Percentiles rank a stretch among this genome's conserved stretches.
phyloP scores from a whole-genome alignment of 35 echinoderm and acorn worm genomes.

The Heliocidaris tuberculata region DNA sequence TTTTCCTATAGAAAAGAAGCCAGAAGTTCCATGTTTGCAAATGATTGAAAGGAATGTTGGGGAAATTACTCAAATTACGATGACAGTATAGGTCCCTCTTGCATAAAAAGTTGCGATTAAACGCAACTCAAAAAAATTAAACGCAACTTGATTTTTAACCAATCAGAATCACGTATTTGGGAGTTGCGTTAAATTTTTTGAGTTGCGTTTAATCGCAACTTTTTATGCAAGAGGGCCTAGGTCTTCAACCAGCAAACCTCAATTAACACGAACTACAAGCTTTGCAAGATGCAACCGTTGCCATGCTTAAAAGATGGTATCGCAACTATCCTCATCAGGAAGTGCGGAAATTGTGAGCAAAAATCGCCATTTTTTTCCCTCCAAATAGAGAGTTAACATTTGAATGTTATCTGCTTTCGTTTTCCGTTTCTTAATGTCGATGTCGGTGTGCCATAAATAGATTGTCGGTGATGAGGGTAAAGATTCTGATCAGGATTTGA shows the following conservation, averaged over 20 bases:
- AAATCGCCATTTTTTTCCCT: background rate
- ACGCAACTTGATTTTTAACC: no score
- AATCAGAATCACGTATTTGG: no score
- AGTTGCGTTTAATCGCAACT: no score
- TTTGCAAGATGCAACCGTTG: background rate
- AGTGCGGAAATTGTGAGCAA: background rate
- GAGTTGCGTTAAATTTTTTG: no score
- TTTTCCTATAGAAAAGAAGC: no score
- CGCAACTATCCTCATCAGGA: background rate
- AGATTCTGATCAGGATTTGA: background rate
- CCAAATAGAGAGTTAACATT: background rate
- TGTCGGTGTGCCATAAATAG: background rate
- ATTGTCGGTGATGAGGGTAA: background rate
- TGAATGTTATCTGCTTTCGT: background rate
- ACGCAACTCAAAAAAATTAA: no score
- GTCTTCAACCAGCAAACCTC: background rate
- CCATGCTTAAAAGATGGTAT: background rate
- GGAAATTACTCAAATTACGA: no score
- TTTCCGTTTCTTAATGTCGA: background rate
- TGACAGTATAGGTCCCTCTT: no score
- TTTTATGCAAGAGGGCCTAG: background rate
- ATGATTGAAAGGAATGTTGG: no score
- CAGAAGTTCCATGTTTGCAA: no score
- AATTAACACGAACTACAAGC: background rate
- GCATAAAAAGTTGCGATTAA: no score